Evolutionary conservation across 2,797 vertebrate species (phyloP).

Genomic region (Myiothlypis chrysogaster): DNA sequence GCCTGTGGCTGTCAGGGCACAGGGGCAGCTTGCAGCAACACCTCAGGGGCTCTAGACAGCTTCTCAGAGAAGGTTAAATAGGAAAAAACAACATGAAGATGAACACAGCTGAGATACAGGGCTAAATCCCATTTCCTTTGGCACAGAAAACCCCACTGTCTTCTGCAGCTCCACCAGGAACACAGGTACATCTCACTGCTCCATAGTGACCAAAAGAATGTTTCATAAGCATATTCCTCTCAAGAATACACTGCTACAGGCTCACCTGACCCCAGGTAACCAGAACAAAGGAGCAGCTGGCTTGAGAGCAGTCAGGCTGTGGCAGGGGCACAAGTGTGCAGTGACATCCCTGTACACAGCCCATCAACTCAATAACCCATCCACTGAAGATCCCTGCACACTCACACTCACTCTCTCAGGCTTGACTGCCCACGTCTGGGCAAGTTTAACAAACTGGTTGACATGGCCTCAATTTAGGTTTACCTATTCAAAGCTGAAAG

Average conservation of each 20-base stretch:
- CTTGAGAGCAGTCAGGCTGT: not conserved
- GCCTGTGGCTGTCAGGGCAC: not conserved
- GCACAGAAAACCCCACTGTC: not conserved
- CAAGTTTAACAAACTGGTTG: not conserved
- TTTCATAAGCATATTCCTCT: not conserved
- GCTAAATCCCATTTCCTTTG: not conserved
- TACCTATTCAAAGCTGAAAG: not conserved
- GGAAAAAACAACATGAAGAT: not conserved
- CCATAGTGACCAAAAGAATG: fast-evolving
- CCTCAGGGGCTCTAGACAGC: not conserved
- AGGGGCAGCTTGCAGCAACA: not conserved
- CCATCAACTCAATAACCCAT: not conserved
- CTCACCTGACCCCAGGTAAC: not conserved
- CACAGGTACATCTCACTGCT: not conserved
- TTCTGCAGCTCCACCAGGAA: not conserved
- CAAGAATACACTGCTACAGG: not conserved
- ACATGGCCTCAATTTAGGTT: not conserved
- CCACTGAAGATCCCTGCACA: not conserved
- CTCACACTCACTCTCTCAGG: not conserved
- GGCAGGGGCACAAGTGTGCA: not conserved
- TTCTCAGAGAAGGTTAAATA: not conserved
- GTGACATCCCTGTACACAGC: not conserved
- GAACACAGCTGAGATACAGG: not conserved
- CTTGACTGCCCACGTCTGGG: not conserved
- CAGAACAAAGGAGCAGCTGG: not conserved